Evolutionary conservation across 2,888 invertebrate species (phyloP).

Genomic region (Laothoe populi): DNA sequence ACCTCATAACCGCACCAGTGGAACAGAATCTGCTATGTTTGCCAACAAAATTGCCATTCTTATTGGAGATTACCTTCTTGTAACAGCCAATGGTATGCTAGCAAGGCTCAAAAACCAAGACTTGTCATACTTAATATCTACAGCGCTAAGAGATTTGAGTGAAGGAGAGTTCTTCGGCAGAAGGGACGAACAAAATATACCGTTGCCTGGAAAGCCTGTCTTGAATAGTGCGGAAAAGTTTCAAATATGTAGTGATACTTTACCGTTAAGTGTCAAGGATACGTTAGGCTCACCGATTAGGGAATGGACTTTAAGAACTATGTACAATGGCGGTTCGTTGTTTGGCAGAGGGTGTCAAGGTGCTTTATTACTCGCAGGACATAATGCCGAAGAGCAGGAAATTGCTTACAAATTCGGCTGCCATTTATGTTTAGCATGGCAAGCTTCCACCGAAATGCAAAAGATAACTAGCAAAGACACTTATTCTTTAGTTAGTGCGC

Average conservation of each 20-base stretch:
- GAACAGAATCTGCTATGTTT: constrained; percentile 89
- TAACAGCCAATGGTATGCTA: constrained; percentile 91
- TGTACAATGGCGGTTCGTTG: constrained; percentile 87
- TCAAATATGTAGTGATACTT: constrained; percentile 63
- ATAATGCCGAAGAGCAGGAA: constrained; percentile 87
- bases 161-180: constrained; percentile 93
- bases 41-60: constrained; percentile 95
- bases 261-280: constrained; percentile 67
- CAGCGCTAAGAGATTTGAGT: constrained; percentile 91
- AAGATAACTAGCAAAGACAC: constrained; percentile 79
- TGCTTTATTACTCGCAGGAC: constrained; percentile 90
- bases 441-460: constrained; percentile 83
- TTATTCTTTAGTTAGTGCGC: constrained; percentile 91
- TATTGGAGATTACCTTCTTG: constrained; percentile 93
- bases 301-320: constrained; percentile 90
- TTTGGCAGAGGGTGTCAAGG: constrained; percentile 92
- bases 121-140: constrained; percentile 92
- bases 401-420: constrained; percentile 92
- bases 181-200: constrained; percentile 90
- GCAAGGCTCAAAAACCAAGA: constrained; percentile 89
- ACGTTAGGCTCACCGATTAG: constrained; percentile 84
- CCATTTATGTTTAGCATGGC: constrained; percentile 92
- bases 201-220: constrained; percentile 87
- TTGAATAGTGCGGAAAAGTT: constrained; percentile 53
- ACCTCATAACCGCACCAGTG: constrained; percentile 76